phyloP scores from a whole-genome alignment of 1,140 invertebrate genomes.

The Drosophila chauvacae region DNA sequence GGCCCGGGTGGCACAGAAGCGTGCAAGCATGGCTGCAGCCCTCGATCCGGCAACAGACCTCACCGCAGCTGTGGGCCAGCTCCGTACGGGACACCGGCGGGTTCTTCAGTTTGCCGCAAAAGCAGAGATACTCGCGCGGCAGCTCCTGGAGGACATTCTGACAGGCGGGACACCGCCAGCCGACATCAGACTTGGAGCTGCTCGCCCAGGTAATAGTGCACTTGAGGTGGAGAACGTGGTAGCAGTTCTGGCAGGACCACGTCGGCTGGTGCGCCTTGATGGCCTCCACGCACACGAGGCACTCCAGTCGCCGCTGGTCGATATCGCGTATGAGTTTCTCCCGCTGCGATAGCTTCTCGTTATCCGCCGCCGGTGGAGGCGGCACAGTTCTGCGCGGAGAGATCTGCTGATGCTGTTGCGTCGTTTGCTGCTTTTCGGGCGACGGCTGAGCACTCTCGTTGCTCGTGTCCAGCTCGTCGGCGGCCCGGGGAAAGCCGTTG shows the following conservation, averaged over 20 bases:
- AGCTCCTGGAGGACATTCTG: constrained; percentile 89
- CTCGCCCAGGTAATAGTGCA: constrained; percentile 96
- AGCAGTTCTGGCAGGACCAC: constrained; percentile 96
- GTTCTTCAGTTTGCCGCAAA: constrained; percentile 91
- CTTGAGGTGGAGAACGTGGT: constrained; percentile 94
- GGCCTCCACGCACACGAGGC: constrained; percentile 95
- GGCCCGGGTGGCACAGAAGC: constrained; percentile 95
- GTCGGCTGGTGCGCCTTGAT: constrained; percentile 91
- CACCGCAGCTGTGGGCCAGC: constrained; percentile 95
- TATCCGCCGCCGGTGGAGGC: constrained; percentile 44
- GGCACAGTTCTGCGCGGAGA: constrained; percentile 44
- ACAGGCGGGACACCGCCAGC: constrained; percentile 97
- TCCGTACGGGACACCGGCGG: constrained; percentile 90
- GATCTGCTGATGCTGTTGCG: constrained; percentile 66
- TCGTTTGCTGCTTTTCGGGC: constrained; percentile 67
- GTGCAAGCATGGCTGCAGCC: constrained; percentile 94
- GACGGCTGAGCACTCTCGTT: constrained; percentile 80
- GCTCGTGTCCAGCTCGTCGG: constrained; percentile 73
- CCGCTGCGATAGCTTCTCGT: constrained; percentile 87
- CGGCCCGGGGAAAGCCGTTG: constrained; percentile 68
- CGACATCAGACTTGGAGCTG: constrained; percentile 90
- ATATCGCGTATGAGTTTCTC: constrained; percentile 93
- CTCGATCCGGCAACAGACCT: constrained; percentile 90
- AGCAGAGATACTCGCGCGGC: constrained; percentile 92
- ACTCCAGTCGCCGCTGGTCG: constrained; percentile 92